Conservation (phyloP, 2,113 vertebrate genomes). For the Salvelinus namaycush region DNA sequence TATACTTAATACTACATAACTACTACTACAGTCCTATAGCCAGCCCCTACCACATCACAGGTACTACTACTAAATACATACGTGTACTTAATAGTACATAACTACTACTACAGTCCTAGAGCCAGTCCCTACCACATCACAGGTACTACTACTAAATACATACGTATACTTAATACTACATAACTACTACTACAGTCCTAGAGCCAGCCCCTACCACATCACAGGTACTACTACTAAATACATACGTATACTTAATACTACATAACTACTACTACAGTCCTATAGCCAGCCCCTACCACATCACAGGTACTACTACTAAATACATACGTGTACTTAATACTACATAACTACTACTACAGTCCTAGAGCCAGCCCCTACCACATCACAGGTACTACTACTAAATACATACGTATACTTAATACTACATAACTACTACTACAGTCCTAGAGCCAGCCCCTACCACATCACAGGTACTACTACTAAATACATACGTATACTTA, state of each 20-base stretch:
- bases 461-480: constrained; percentile 81
- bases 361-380: constrained; percentile 82
- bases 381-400: constrained; percentile 77
- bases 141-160: constrained; percentile 65
- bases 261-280: no score
- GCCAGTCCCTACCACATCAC: constrained; percentile 88
- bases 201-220: constrained; percentile 85
- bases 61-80: constrained; percentile 57
- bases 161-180: no score
- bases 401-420: no score
- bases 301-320: constrained; percentile 75
- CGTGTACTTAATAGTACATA: no score
- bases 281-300: constrained; percentile 83
- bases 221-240: constrained; percentile 72
- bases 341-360: no score
- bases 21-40: constrained; percentile 41
- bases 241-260: no score
- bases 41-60: constrained; percentile 87
- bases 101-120: no score
- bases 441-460: constrained; percentile 78
- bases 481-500: no score
- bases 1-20: no score
- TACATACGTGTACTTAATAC: no score
- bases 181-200: no score
- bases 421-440: no score